A percentile compares a stretch with the other conserved stretches of the same genome.
These are phyloP conservation scores for Serinus canaria DNA, from an alignment of 2,113 vertebrate genomes.

Conservation along the genomic window DNA sequence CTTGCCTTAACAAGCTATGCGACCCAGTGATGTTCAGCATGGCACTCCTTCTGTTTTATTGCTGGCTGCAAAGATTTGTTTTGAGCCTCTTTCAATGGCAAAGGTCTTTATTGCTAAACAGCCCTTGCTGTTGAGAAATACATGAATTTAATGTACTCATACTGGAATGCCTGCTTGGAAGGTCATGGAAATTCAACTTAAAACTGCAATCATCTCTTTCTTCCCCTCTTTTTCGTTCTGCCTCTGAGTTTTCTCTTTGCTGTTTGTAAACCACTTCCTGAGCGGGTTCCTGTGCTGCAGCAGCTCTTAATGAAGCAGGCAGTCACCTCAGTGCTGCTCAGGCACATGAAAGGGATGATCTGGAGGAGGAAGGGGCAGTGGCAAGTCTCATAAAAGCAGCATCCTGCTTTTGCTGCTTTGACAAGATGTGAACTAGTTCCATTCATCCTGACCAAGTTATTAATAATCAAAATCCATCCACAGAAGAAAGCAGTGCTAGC, in stretches of 20 bases:
- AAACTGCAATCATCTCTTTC: neutral
- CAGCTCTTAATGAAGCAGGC: neutral
- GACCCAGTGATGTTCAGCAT: neutral
- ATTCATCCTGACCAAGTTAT: neutral
- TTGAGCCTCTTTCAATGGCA: slow-evolving; percentile 8
- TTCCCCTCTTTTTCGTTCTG: neutral
- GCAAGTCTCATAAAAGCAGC: slow-evolving; percentile 17
- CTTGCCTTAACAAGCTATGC: neutral
- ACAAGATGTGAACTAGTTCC: neutral
- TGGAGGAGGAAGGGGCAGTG: neutral
- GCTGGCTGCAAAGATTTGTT: slow-evolving; percentile 1
- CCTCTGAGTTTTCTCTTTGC: neutral
- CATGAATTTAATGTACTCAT: neutral
- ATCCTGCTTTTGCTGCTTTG: neutral
- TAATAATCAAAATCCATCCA: neutral
- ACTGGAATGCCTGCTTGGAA: neutral
- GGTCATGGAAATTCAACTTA: neutral
- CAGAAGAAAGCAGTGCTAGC: neutral
- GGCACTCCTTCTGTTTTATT: slow-evolving; percentile 8
- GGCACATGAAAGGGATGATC: slow-evolving; percentile 11
- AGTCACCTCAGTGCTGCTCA: neutral
- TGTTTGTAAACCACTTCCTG: neutral
- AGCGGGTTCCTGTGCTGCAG: neutral
- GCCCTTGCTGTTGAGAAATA: slow-evolving; percentile 36
- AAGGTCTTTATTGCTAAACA: slow-evolving; percentile 55